Evolutionary conservation across 92 coral and sea anemone genomes (phyloP).

Genomic region (Phymanthus crucifer): DNA sequence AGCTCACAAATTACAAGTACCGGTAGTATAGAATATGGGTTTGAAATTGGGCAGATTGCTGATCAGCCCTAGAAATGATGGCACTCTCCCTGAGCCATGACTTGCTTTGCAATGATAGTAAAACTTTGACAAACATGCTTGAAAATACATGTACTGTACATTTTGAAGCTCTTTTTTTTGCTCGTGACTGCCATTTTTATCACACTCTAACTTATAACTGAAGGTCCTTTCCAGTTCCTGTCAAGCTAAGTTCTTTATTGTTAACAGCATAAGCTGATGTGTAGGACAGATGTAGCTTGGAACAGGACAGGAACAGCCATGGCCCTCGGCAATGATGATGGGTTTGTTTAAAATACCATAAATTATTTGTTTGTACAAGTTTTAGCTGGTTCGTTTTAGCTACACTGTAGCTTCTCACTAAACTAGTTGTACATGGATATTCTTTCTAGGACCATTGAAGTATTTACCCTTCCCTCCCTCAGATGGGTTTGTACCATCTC

Average conservation of each 20-base stretch:
- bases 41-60: too few relatives aligned
- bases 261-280: conserved; percentile 75
- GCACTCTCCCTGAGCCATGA: too few relatives aligned
- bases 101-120: too few relatives aligned
- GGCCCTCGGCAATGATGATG: conserved; percentile 95
- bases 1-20: too few relatives aligned
- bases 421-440: neutral
- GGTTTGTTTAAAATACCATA: conserved; percentile 50
- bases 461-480: conserved; percentile 82
- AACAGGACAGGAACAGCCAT: conserved; percentile 67
- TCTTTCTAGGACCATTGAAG: conserved; percentile 55
- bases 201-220: neutral
- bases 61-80: too few relatives aligned
- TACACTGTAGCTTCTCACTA: too few relatives aligned
- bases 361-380: too few relatives aligned
- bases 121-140: too few relatives aligned
- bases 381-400: too few relatives aligned
- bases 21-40: too few relatives aligned
- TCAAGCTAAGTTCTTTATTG: neutral
- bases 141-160: too few relatives aligned
- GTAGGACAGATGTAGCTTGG: conserved; percentile 90
- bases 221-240: neutral
- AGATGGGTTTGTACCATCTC: conserved; percentile 64
- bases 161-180: neutral
- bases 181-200: neutral